Evolutionary conservation across 1,140 invertebrate genomes (phyloP).

Genomic region (Drosophila bocki): DNA sequence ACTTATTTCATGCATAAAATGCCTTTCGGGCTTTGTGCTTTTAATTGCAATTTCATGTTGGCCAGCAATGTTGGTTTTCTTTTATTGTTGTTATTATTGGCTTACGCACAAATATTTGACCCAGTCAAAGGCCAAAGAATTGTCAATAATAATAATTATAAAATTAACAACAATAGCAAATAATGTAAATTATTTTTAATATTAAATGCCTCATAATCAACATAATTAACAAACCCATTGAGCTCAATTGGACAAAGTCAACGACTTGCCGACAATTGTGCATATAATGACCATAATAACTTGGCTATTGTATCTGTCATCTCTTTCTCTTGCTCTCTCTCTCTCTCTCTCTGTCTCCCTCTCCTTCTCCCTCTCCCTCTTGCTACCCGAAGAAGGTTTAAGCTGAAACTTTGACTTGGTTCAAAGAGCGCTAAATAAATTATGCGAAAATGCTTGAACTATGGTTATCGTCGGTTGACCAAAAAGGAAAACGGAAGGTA

Average conservation of each 20-base stretch:
- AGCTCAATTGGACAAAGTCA: constrained; percentile 74
- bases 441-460: constrained; percentile 33
- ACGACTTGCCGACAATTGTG: constrained; percentile 21
- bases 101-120: constrained; percentile 37
- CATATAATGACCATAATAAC: constrained; percentile 23
- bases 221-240: constrained; percentile 72
- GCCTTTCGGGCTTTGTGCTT: constrained; percentile 45
- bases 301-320: constrained; percentile 16
- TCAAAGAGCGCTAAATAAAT: constrained; percentile 45
- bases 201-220: constrained; percentile 47
- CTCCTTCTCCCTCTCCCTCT: not conserved
- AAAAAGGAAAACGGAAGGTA: constrained; percentile 4
- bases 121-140: constrained; percentile 26
- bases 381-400: constrained; percentile 1
- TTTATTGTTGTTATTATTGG: constrained; percentile 6
- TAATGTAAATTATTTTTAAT: constrained; percentile 41
- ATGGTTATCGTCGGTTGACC: constrained; percentile 15
- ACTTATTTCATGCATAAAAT: constrained; percentile 38
- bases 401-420: constrained; percentile 21
- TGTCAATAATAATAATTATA: constrained; percentile 33
- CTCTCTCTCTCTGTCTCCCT: not conserved
- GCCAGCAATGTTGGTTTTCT: constrained; percentile 17
- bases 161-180: constrained; percentile 41
- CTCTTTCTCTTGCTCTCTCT: not conserved
- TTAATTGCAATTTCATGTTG: constrained; percentile 69